phyloP scores from a whole-genome alignment of 2,888 invertebrate species.

The Lasioglossum leucozonium region DNA sequence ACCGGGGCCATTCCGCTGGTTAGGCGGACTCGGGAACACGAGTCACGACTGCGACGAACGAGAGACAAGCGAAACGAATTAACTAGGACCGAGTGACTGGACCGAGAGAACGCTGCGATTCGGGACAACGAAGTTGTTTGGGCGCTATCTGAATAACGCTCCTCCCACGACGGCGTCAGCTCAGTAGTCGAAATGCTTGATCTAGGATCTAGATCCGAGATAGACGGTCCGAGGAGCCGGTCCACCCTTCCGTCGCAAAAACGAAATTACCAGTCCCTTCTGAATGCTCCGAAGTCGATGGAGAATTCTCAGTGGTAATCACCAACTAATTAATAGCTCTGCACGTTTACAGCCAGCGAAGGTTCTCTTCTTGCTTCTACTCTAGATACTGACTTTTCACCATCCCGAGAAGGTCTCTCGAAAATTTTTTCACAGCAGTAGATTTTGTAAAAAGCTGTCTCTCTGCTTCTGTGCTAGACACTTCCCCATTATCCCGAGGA shows the following conservation, averaged over 20 bases:
- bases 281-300: not conserved
- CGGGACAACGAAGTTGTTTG: not conserved
- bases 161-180: not conserved
- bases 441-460: not conserved
- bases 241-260: not conserved
- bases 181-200: not conserved
- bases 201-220: not conserved
- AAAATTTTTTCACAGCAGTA: not conserved
- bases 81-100: too few species aligned
- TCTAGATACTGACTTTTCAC: not conserved
- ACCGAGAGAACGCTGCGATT: not conserved
- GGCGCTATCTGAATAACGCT: not conserved
- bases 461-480: not conserved
- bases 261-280: not conserved
- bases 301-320: not conserved
- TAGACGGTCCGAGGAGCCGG: not conserved
- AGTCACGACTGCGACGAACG: not conserved
- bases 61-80: conserved; percentile 14
- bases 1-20: not conserved
- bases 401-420: not conserved
- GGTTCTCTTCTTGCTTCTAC: not conserved
- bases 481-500: not conserved
- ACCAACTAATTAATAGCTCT: not conserved
- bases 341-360: too few species aligned
- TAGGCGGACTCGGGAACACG: not conserved